Base-by-base conservation (phyloP, 2,888 invertebrate species). In the Hemicrepidius hirtus region DNA sequence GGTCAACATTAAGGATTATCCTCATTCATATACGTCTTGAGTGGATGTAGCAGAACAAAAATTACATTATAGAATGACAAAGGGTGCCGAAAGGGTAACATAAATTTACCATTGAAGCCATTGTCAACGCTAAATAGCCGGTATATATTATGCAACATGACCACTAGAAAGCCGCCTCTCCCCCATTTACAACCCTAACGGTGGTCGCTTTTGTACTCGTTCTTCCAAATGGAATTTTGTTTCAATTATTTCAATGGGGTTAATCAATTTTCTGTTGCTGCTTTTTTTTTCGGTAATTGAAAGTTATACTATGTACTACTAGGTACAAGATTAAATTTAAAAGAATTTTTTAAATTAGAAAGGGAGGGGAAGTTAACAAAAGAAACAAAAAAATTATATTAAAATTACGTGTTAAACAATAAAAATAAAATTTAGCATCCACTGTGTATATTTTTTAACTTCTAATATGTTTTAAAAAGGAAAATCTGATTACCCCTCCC, bases 101-200 rank as follows among this genome's bases (percentile, higher is more conserved):
- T 59, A 71, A 66, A 71, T 71, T 49, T 55, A 64, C 53, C 49
- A 64, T 64, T 55, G 44, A 55, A 44, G 49, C 60, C 40, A 66
- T 66, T 71, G 71, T 71, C 32, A 44, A 49, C 55, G 71, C 60
- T 67, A 71, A 71, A 71, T 71, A 66, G 71, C 65, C 60, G 24
- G 35, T 65, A 71, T 65, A 57, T 24, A 64, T 70, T 70, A 70
- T 70, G 53, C 63, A 63, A 70, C 20, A 55, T 37, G 63, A 44
- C 55, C 69, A 57, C 50, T 65, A 65, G 24, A 66, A 66, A 55
- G 41, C 40, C 37, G 41, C 21, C 16, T 57, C 41, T 40, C 16
- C 64, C 55, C 55, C 28, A 24, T 53, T n/a, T 18, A 44, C 66
- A 66, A 66, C 66, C 66, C 66, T 21, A 46, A 12, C 35, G 66